Evolutionary conservation across 2,113 vertebrate species (phyloP).

Genomic region (Carassius gibelio): DNA sequence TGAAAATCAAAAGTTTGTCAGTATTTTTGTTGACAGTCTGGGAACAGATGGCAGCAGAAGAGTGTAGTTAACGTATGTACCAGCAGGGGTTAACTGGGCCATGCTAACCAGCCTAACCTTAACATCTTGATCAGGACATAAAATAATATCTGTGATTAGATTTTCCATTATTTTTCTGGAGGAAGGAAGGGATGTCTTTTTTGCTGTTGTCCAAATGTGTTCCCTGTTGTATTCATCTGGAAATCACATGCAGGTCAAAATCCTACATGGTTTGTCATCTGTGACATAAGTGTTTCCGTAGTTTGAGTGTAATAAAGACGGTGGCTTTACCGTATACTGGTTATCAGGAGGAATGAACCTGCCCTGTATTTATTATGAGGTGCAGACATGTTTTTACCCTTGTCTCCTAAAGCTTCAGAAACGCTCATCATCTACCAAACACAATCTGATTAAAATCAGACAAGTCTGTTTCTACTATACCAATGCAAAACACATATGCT

Average conservation of each 20-base stretch:
- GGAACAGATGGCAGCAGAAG: no score
- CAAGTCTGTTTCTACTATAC: conserved; percentile 25
- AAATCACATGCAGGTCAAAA: conserved; percentile 33
- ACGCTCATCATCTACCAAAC: conserved; percentile 18
- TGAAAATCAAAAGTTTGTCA: no score
- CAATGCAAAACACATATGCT: not conserved
- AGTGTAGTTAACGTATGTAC: not conserved
- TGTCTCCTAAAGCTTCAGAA: conserved; percentile 33
- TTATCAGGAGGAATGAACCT: not conserved
- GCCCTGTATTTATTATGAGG: no score
- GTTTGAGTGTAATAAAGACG: not conserved
- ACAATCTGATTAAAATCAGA: conserved; percentile 41
- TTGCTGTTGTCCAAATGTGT: conserved; percentile 4
- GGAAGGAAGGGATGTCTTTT: not conserved
- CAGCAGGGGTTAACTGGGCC: not conserved
- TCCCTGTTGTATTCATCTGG: conserved; percentile 23
- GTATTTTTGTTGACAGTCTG: no score
- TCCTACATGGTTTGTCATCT: not conserved
- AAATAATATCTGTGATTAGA: conserved; percentile 25
- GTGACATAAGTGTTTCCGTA: not conserved
- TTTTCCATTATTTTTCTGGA: conserved; percentile 6
- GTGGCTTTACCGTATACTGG: not conserved
- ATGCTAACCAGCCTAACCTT: not conserved
- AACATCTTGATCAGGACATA: not conserved
- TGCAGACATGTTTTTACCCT: conserved; percentile 14